Evolutionary conservation across 2,113 vertebrate species (phyloP).

Genomic region (Microcebus jonahi): DNA sequence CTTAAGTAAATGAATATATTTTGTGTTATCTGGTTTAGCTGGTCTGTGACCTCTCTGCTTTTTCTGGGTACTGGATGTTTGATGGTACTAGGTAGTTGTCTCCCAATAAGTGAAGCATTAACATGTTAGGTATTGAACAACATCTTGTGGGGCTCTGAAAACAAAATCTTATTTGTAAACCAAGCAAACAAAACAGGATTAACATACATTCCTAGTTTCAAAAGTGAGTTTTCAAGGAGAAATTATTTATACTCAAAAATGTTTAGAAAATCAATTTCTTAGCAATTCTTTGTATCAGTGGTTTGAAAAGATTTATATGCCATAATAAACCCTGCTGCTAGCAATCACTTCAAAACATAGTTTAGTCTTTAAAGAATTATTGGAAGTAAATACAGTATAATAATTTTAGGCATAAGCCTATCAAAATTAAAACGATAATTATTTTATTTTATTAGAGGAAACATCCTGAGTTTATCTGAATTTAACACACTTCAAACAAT

Average conservation of each 20-base stretch:
- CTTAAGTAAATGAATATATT: too few relatives aligned
- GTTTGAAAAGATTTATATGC: constrained; percentile 48
- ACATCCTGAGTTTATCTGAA: not conserved
- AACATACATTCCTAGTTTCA: not conserved
- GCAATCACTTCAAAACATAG: constrained; percentile 65
- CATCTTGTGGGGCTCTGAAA: constrained; percentile 23
- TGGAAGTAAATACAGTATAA: constrained; percentile 39
- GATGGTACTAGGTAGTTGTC: not conserved
- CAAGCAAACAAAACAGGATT: constrained; percentile 53
- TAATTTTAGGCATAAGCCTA: not conserved
- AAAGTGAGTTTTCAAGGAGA: constrained; percentile 22
- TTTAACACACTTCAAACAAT: not conserved
- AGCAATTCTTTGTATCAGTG: constrained; percentile 17
- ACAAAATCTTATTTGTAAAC: constrained; percentile 38
- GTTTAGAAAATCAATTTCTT: constrained; percentile 48
- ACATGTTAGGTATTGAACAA: not conserved
- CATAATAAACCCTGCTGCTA: constrained; percentile 30
- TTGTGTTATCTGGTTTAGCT: not conserved
- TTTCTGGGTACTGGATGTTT: not conserved
- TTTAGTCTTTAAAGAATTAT: constrained; percentile 60
- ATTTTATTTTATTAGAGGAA: constrained; percentile 33
- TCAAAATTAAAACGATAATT: not conserved
- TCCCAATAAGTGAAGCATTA: not conserved
- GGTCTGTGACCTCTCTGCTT: not conserved
- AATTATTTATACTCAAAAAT: constrained; percentile 20